Conservation (phyloP, 2,113 vertebrate species). For the Ammospiza caudacuta region DNA sequence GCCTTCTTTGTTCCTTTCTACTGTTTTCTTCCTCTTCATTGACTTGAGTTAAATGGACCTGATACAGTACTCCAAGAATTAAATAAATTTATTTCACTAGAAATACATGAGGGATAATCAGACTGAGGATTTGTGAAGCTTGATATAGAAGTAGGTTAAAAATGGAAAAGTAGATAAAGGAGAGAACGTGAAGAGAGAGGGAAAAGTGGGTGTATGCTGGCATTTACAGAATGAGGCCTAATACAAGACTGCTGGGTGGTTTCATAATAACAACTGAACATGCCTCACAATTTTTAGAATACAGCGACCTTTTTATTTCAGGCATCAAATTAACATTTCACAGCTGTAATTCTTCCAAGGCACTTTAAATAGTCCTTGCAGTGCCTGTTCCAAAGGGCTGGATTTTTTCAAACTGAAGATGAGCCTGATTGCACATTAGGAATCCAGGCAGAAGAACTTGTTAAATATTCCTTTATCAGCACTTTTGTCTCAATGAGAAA, state of each 20-base stretch:
- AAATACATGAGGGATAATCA: neutral
- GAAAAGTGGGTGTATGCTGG: neutral
- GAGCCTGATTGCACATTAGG: constrained; percentile 15
- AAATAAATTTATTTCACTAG: neutral
- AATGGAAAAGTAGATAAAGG: neutral
- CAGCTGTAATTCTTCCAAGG: constrained; percentile 46
- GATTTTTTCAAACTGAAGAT: constrained; percentile 8
- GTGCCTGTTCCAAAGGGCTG: neutral
- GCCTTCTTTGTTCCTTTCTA: neutral
- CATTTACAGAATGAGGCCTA: neutral
- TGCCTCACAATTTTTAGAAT: neutral
- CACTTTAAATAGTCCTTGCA: constrained; percentile 9
- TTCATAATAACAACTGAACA: neutral
- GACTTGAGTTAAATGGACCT: neutral
- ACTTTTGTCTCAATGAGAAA: neutral
- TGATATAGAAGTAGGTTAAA: neutral
- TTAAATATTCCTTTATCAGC: neutral
- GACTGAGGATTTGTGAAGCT: neutral
- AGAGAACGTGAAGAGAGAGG: neutral
- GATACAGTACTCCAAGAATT: neutral
- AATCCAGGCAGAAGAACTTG: neutral
- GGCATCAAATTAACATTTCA: constrained; percentile 26
- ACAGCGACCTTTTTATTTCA: constrained; percentile 8
- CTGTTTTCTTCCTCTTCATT: neutral
- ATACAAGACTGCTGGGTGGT: neutral